These are phyloP conservation scores for Clivina fossor DNA, from an alignment of 2,888 invertebrate genomes.

Conservation along the genomic window DNA sequence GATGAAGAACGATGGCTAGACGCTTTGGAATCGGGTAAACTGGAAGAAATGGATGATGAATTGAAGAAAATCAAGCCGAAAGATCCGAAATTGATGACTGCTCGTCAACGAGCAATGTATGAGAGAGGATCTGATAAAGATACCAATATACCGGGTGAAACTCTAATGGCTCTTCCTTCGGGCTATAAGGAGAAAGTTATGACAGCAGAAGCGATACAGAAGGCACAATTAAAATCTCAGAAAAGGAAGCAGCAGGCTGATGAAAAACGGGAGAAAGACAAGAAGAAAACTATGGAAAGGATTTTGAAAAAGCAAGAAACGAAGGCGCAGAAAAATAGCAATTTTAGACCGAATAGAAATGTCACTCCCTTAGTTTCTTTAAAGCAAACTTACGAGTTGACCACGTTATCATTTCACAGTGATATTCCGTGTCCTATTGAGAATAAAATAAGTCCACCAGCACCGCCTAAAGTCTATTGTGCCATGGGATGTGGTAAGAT, in stretches of 20 bases:
- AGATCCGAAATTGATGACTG: constrained; percentile 93
- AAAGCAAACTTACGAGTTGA: constrained; percentile 65
- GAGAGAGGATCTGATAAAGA: constrained; percentile 82
- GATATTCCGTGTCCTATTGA: constrained; percentile 73
- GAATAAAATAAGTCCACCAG: constrained; percentile 54
- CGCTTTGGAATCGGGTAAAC: constrained; percentile 90
- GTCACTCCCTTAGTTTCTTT: constrained; percentile 75
- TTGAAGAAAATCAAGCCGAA: constrained; percentile 88
- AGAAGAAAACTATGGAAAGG: constrained; percentile 94
- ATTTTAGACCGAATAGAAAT: constrained; percentile 63
- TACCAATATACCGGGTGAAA: constrained; percentile 61
- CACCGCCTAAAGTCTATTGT: constrained; percentile 64
- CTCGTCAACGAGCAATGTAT: constrained; percentile 91
- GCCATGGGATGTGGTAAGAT: constrained; percentile 75
- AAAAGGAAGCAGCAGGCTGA: constrained; percentile 90
- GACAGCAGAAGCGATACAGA: constrained; percentile 92
- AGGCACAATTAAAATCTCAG: constrained; percentile 85
- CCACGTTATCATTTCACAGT: constrained; percentile 71
- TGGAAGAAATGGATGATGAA: constrained; percentile 92
- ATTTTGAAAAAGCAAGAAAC: constrained; percentile 89
- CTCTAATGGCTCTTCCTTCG: constrained; percentile 62
- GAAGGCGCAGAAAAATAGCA: constrained; percentile 69
- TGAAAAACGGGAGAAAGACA: constrained; percentile 93
- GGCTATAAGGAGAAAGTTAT: constrained; percentile 66
- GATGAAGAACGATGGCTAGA: constrained; percentile 95